Conservation (phyloP, 2,113 vertebrate genomes). For the Cygnus buccinator region DNA sequence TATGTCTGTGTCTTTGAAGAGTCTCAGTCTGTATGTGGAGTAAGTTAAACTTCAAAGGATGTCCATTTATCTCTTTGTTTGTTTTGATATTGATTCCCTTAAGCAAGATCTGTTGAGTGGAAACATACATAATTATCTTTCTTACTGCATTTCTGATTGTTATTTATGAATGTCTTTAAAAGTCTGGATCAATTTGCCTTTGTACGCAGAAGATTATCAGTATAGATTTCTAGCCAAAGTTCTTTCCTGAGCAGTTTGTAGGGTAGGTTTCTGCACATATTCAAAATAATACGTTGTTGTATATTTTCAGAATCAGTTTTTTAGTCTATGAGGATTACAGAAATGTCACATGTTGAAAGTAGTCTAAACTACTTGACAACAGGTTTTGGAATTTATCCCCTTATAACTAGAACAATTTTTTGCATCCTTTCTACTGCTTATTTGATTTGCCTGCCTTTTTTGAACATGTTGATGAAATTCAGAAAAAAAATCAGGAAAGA, state of each 20-base stretch:
- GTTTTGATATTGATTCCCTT: background rate
- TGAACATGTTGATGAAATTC: background rate
- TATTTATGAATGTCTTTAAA: background rate
- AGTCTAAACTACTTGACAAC: background rate
- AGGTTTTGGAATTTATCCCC: background rate
- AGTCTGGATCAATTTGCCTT: background rate
- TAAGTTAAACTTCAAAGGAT: background rate
- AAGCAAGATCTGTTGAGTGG: background rate
- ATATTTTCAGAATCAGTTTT: background rate
- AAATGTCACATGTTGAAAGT: background rate
- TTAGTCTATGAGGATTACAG: background rate
- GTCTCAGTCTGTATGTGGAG: background rate
- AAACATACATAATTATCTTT: background rate
- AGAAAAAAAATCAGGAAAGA: background rate
- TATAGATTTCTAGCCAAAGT: background rate
- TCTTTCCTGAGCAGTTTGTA: background rate
- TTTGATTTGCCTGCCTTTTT: background rate
- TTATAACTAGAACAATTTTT: background rate
- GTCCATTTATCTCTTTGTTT: background rate
- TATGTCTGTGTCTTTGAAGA: background rate
- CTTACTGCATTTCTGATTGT: background rate
- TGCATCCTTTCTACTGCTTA: background rate
- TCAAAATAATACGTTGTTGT: background rate
- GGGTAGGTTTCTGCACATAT: background rate
- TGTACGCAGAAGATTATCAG: background rate